Evolutionary conservation across 2,113 vertebrate genomes (phyloP), one percentile per base, ranked within the genome.

Genomic region (Brachyhypopomus gauderio): DNA sequence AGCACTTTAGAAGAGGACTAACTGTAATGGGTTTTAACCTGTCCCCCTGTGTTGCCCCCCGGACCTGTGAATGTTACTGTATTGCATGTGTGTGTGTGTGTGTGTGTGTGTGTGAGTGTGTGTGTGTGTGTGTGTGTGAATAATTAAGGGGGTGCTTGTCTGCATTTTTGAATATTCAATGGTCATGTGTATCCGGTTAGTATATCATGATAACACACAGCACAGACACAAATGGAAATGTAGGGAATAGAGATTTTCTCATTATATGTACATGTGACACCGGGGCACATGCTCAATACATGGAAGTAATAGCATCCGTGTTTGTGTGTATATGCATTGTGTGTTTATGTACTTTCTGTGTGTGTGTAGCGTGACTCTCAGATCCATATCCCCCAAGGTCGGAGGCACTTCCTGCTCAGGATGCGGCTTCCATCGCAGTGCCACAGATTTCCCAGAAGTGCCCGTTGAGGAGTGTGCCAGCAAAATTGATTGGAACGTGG

Each of bases 371-470:
- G 22, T 56, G 60, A 66, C 70, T 62, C 69, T 80, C 41, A 45
- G 75, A 79, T 69, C 71, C 27, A 62, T 58, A 71, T 25, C 69
- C 77, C 66, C 77, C 85, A 87, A 87, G 88, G 88, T 87, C 86
- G 72, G 74, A 82, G 79, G 66, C 63, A 67, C 77, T 81, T 84
- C 71, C 85, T 83, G 76, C 77, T 85, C 81, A 67, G 79, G 80
- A 87, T 86, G 83, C 79, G 81, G 84, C 75, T 83, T 85, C 72
- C 86, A 85, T 86, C 85, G 79, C 72, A 64, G 66, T 38, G 70
- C 79, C 41, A 71, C 76, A 85, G 88, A 84, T 89, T 87, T 87
- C 86, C 86, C 88, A 80, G 85, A 85, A 84, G 85, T 82, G 77
- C 71, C 70, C 77, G 62, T 81, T 67, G 48, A 83, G 56, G 66